Percentiles rank a stretch among this genome's conserved stretches.
These are phyloP conservation scores for Iphiclides podalirius DNA, from an alignment of 2,888 invertebrate genomes.

Conservation along the genomic window DNA sequence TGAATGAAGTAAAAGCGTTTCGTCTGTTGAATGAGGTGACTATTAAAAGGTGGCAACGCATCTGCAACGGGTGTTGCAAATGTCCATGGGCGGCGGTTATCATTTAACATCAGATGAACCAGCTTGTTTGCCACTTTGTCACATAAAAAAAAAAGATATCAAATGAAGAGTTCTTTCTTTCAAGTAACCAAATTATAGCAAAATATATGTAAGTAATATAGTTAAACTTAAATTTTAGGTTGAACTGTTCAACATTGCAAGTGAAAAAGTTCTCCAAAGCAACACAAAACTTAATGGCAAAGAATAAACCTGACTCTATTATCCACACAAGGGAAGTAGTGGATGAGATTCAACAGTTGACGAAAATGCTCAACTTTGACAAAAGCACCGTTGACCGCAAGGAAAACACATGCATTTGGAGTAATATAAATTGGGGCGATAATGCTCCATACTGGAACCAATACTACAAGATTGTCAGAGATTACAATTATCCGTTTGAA, in stretches of 20 bases:
- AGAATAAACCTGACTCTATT: constrained; percentile 50
- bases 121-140: no score
- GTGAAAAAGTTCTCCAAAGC: constrained; percentile 65
- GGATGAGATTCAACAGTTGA: constrained; percentile 56
- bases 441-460: constrained; percentile 75
- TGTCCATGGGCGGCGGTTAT: no score
- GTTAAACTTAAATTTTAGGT: constrained; percentile 45
- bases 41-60: no score
- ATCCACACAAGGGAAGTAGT: constrained; percentile 58
- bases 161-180: no score
- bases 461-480: constrained; percentile 60
- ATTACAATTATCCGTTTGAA: constrained; percentile 66
- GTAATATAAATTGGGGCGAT: constrained; percentile 69
- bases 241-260: constrained; percentile 64
- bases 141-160: no score
- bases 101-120: no score
- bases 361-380: constrained; percentile 57
- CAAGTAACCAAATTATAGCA: no score
- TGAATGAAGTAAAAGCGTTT: no score
- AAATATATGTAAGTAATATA: no score
- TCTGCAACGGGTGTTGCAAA: no score
- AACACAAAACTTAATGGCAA: constrained; percentile 59
- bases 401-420: constrained; percentile 41
- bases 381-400: constrained; percentile 35
- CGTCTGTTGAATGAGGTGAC: no score